A percentile compares a stretch with the other conserved stretches of the same genome.
These are phyloP conservation scores for Caenorhabditis imperialis DNA, from an alignment of 2,888 invertebrate genomes.

Conservation along the genomic window DNA sequence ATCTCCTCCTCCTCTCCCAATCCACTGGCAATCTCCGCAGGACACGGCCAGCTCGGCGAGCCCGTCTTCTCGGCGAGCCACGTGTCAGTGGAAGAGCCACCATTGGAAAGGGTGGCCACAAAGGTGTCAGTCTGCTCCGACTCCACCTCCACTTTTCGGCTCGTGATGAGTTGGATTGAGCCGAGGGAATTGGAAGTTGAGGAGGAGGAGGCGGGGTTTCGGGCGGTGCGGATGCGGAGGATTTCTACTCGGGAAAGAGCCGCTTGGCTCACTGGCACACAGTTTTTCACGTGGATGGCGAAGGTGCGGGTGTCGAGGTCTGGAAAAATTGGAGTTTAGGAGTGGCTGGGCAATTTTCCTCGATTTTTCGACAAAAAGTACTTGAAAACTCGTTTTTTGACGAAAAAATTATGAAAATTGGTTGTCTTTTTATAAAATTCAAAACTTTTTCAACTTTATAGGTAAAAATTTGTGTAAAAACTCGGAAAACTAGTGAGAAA, in stretches of 20 bases:
- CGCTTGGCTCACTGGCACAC: constrained; percentile 51
- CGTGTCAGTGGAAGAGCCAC: not conserved
- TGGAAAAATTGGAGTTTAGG: constrained; percentile 10
- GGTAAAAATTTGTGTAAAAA: not conserved
- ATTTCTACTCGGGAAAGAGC: constrained; percentile 63
- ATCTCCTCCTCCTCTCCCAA: constrained; percentile 24
- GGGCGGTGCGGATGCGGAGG: constrained; percentile 45
- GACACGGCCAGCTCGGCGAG: constrained; percentile 45
- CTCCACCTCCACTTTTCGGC: constrained; percentile 39
- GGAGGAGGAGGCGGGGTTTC: constrained; percentile 7
- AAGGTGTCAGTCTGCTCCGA: constrained; percentile 49
- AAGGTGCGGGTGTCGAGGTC: constrained; percentile 54
- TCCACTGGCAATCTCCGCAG: constrained; percentile 11
- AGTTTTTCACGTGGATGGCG: constrained; percentile 56
- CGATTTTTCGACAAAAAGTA: too few species aligned
- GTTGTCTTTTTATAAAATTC: not conserved
- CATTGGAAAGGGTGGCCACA: not conserved
- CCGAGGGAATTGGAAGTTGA: not conserved
- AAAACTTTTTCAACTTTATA: not conserved
- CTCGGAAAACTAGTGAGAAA: not conserved
- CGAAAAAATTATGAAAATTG: too few species aligned
- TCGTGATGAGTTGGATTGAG: constrained; percentile 4
- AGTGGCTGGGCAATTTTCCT: too few species aligned
- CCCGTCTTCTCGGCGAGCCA: constrained; percentile 12
- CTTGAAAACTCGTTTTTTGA: too few species aligned